These are phyloP conservation scores for Egretta garzetta DNA, from an alignment of 2,113 vertebrate genomes.

Conservation along the genomic window DNA sequence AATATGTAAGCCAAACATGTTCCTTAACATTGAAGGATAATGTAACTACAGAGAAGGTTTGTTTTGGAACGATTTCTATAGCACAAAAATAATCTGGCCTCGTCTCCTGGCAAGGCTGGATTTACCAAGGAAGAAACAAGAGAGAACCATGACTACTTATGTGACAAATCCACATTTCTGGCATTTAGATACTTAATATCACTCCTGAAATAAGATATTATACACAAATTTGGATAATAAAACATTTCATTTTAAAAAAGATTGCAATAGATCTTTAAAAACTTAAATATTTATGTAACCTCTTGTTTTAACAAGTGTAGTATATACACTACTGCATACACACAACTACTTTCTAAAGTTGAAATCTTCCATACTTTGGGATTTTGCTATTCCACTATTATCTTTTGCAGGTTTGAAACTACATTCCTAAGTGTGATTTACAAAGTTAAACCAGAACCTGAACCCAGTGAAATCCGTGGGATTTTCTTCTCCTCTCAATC, in stretches of 20 bases:
- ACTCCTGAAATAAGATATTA: constrained; percentile 5
- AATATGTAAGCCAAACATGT: constrained; percentile 63
- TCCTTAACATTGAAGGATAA: constrained; percentile 73
- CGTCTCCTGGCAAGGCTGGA: constrained; percentile 2
- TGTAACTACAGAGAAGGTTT: constrained; percentile 61
- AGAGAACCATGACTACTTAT: constrained; percentile 7
- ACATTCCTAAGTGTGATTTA: not conserved
- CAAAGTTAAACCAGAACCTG: not conserved
- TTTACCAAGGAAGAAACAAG: not conserved
- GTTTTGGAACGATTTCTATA: constrained; percentile 51
- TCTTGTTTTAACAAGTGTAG: constrained; percentile 2
- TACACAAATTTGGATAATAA: not conserved
- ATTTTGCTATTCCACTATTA: not conserved
- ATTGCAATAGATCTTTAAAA: not conserved
- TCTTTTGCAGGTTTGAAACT: not conserved
- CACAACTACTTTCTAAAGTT: not conserved
- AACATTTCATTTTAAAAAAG: not conserved
- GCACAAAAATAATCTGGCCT: constrained; percentile 28
- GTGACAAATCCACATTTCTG: constrained; percentile 40
- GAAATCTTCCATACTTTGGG: not conserved
- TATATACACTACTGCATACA: not conserved
- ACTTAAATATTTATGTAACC: constrained; percentile 24
- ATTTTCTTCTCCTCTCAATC: not conserved
- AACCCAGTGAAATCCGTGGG: not conserved
- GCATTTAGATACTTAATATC: not conserved